phyloP scores from a whole-genome alignment of 2,797 vertebrate species.

The Lepilemur ruficaudatus region DNA sequence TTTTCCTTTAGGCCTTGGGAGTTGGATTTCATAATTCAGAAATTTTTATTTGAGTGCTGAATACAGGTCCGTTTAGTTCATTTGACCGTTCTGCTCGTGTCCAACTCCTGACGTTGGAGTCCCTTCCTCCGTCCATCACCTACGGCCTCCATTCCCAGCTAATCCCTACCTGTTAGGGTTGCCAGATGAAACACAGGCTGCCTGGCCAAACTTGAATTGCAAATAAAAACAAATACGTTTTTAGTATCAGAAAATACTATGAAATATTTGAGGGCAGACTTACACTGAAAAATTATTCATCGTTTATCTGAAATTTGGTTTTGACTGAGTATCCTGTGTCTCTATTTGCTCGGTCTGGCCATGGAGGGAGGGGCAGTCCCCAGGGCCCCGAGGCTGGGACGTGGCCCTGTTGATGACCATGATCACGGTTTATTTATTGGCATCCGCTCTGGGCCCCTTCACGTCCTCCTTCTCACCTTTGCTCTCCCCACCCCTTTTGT shows the following conservation, averaged over 20 bases:
- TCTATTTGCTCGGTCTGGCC: background rate
- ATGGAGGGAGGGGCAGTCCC: background rate
- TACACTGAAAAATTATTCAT: background rate
- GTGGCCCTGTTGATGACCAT: rapidly evolving
- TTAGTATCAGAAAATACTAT: rapidly evolving
- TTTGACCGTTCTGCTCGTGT: background rate
- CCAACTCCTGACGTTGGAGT: rapidly evolving
- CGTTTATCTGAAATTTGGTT: background rate
- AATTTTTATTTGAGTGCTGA: background rate
- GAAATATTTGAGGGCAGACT: background rate
- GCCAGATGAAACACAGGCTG: background rate
- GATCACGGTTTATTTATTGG: background rate
- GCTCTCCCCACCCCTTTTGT: background rate
- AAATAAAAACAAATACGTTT: background rate
- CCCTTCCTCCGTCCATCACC: background rate
- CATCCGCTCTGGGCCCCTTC: background rate
- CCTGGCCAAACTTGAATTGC: background rate
- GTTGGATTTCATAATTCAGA: background rate
- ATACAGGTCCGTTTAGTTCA: background rate
- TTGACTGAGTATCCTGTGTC: background rate
- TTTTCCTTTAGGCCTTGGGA: background rate
- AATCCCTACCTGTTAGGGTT: background rate
- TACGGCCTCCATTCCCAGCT: background rate
- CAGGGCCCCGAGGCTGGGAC: background rate
- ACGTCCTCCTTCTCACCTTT: background rate